phyloP scores from a whole-genome alignment of 2,113 vertebrate genomes.

The Spea multiplicata region DNA sequence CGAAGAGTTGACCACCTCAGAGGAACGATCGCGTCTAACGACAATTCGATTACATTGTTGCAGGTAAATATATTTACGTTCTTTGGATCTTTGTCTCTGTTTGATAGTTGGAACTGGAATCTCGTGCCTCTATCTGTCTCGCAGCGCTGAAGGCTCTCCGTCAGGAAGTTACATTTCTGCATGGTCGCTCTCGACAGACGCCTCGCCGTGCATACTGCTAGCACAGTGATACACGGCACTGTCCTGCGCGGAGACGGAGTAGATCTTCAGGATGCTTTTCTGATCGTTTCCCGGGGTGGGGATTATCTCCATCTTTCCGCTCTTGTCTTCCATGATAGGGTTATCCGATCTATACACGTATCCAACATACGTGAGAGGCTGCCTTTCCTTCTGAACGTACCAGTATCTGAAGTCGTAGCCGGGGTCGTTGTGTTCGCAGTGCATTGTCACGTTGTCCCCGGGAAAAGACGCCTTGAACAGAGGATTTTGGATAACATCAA shows the following conservation, averaged over 20 bases:
- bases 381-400: constrained; percentile 2
- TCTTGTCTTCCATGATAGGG: constrained; percentile 10
- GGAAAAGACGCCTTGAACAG: background rate
- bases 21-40: too few species aligned
- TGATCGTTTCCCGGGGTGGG: background rate
- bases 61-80: too few species aligned
- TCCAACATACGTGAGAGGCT: background rate
- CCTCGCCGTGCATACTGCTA: constrained; percentile 28
- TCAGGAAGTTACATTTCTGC: background rate
- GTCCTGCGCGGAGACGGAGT: background rate
- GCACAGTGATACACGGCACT: constrained; percentile 16
- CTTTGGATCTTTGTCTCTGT: too few species aligned
- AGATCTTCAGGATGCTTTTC: background rate
- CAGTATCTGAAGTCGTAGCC: background rate
- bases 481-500: background rate
- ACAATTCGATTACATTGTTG: too few species aligned
- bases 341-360: background rate
- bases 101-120: too few species aligned
- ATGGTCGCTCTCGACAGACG: background rate
- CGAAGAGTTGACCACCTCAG: too few species aligned
- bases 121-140: background rate
- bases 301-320: background rate
- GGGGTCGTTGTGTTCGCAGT: background rate
- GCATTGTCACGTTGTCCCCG: background rate
- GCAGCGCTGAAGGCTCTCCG: background rate